A percentile compares a stretch with the other conserved stretches of the same genome.
Evolutionary conservation across 2,113 vertebrate genomes (phyloP).

Genomic region (Salvelinus alpinus): DNA sequence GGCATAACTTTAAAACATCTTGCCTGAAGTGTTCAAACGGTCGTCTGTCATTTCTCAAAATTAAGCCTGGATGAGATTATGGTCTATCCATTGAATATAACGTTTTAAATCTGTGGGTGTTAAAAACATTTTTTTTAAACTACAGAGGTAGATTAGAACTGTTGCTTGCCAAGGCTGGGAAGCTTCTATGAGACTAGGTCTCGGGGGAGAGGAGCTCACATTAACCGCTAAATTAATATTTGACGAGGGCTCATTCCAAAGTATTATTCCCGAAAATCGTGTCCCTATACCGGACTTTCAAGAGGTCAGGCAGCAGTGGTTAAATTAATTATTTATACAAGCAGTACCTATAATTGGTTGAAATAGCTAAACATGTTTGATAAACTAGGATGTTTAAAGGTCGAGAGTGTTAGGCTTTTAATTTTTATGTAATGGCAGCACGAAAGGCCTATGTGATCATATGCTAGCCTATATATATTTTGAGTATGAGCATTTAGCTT

Average conservation of each 20-base stretch:
- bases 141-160: constrained; percentile 85
- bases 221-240: constrained; percentile 99
- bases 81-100: constrained; percentile 69
- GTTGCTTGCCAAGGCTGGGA: constrained; percentile 85
- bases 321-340: constrained; percentile 98
- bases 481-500: not conserved
- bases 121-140: constrained; percentile 77
- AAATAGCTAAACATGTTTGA: constrained; percentile 80
- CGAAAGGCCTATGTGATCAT: not conserved
- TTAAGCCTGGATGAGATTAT: constrained; percentile 74
- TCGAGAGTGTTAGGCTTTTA: constrained; percentile 13
- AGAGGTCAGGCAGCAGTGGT: constrained; percentile 90
- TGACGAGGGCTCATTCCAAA: constrained; percentile 91
- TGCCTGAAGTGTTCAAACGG: constrained; percentile 27
- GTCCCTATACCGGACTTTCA: constrained; percentile 86
- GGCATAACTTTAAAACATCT: not conserved
- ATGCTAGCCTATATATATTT: not conserved
- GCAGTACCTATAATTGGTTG: constrained; percentile 80
- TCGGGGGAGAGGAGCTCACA: constrained; percentile 90
- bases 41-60: constrained; percentile 21
- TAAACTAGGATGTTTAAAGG: constrained; percentile 72
- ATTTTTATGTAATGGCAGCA: not conserved
- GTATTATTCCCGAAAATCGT: constrained; percentile 91
- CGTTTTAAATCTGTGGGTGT: constrained; percentile 78
- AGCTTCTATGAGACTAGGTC: constrained; percentile 83